These are phyloP conservation scores for Apantesis nais DNA, from an alignment of 2,888 invertebrate genomes.

Conservation along the genomic window DNA sequence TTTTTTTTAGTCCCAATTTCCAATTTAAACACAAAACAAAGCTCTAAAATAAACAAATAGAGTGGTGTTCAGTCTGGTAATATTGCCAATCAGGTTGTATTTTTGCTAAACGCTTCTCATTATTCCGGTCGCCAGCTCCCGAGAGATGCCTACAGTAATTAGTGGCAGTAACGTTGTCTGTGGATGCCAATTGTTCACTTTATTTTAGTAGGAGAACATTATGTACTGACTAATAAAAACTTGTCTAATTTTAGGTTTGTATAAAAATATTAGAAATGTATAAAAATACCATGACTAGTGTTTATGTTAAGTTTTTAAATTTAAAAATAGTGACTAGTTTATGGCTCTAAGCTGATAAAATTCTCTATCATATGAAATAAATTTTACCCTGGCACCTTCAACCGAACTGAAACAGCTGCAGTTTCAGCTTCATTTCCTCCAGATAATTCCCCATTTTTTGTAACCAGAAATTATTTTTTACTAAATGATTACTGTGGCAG, in stretches of 20 bases:
- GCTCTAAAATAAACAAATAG: slow-evolving; percentile 15
- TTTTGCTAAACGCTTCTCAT: slow-evolving; percentile 27
- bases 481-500: no score
- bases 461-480: no score
- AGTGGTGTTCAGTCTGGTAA: slow-evolving; percentile 18
- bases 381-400: no score
- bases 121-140: slow-evolving; percentile 29
- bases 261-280: no score
- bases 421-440: no score
- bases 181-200: slow-evolving; percentile 39
- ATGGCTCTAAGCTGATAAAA: no score
- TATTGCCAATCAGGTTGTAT: slow-evolving; percentile 30
- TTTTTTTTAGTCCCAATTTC: neutral
- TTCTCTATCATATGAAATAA: no score
- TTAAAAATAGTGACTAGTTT: no score
- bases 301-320: no score
- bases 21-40: neutral
- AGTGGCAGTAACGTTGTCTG: slow-evolving; percentile 28
- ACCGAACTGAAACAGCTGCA: no score
- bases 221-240: neutral
- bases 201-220: slow-evolving; percentile 9
- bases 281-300: no score
- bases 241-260: neutral
- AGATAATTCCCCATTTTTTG: no score
- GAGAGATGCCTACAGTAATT: slow-evolving; percentile 30